Percentiles rank a stretch among this genome's conserved stretches.
Evolutionary conservation across 2,113 vertebrate genomes (phyloP).

Genomic region (Centrocercus urophasianus): DNA sequence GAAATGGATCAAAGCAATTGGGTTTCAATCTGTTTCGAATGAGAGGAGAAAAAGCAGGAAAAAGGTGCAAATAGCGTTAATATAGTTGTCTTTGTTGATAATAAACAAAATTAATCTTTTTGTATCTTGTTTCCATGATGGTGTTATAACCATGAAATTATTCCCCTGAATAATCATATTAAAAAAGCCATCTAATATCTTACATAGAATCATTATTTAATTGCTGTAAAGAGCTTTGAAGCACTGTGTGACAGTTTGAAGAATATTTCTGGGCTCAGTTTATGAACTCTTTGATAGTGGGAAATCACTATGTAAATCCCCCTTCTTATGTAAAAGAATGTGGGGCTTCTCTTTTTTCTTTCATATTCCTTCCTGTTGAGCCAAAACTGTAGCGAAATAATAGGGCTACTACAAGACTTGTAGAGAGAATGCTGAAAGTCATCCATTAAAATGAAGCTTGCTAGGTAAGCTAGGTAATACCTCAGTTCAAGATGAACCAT

Average conservation of each 20-base stretch:
- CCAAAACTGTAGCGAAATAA: not conserved
- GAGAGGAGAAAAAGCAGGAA: not conserved
- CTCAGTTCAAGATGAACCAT: not conserved
- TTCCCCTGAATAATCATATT: not conserved
- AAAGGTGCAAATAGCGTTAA: not conserved
- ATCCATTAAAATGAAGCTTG: not conserved
- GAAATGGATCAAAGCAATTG: not conserved
- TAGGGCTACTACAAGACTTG: not conserved
- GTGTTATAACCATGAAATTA: not conserved
- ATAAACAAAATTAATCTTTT: not conserved
- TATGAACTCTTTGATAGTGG: not conserved
- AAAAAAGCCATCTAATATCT: not conserved
- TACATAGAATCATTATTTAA: not conserved
- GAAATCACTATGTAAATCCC: not conserved
- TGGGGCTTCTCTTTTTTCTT: rapidly evolving
- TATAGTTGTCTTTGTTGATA: not conserved
- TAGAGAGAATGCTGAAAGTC: not conserved
- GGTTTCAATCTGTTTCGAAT: not conserved
- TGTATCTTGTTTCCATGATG: not conserved
- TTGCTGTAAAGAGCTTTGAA: not conserved
- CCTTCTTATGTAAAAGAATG: not conserved
- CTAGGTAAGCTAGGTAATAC: not conserved
- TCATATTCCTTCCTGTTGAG: not conserved
- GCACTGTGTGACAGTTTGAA: not conserved
- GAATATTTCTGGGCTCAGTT: not conserved